Evolutionary conservation across 2,113 vertebrate species (phyloP).

Genomic region (Sceloporus undulatus): DNA sequence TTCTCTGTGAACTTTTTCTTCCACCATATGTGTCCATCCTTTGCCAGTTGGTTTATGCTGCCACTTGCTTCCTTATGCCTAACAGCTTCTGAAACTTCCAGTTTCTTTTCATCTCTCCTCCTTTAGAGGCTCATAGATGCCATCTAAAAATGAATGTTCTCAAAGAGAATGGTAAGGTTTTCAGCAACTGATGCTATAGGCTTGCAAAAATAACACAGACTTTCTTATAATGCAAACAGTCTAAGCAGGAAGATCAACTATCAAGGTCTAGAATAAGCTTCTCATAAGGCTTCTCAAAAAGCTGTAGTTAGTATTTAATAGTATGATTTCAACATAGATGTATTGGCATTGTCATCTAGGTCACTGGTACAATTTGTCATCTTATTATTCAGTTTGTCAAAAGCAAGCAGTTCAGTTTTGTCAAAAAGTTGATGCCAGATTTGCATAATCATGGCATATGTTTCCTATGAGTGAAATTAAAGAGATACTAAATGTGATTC

Average conservation of each 20-base stretch:
- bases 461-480: not conserved
- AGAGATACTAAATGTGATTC: not conserved
- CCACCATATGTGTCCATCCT: not conserved
- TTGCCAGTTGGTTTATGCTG: conserved; percentile 4
- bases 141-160: conserved; percentile 21
- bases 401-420: not conserved
- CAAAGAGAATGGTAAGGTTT: not conserved
- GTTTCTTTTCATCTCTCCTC: conserved; percentile 7
- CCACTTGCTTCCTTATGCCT: conserved; percentile 5
- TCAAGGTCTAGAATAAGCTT: conserved; percentile 1
- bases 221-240: not conserved
- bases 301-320: not conserved
- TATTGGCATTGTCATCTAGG: not conserved
- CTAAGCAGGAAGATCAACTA: not conserved
- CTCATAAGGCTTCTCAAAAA: not conserved
- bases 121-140: not conserved
- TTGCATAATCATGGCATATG: not conserved
- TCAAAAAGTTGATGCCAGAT: not conserved
- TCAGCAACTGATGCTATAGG: conserved; percentile 4
- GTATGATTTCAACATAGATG: not conserved
- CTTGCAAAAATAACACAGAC: not conserved
- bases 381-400: not conserved
- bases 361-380: not conserved
- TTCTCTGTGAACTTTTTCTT: not conserved
- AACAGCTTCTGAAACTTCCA: conserved; percentile 20